Evolutionary conservation across 1,140 invertebrate species (phyloP), one percentile per base, ranked within the genome.

Genomic region (Bilobella aurantiaca): DNA sequence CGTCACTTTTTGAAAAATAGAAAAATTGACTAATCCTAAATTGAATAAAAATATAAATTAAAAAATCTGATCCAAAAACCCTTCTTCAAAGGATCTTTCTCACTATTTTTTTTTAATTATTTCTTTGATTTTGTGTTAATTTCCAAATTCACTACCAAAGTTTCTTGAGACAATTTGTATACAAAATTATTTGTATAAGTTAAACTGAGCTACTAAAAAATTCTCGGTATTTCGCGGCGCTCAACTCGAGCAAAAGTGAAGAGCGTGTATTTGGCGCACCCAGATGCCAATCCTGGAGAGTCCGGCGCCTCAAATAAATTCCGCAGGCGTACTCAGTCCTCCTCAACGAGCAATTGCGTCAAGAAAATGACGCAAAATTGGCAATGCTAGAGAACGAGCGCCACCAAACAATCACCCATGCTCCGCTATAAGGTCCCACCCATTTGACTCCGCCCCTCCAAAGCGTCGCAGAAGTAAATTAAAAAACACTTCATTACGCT

Each of bases 201-300:
- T n/a, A n/a, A n/a, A n/a, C n/a, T 30, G 59, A 32, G 23, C 28
- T 61, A 37, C 18, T 42, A 37, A 8, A 42, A 31, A 61, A 61
- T 61, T 61, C 59, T 53, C 23, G 49, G 49, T 8, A 53, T 53
- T 23, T 53, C 49, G 25, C 30, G 58, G 8, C 49, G 23, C 25
- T 12, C 49, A 23, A 53, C 5, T 53, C 14, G 21, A 5, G 49
- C 49, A 23, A 23, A 53, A 53, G 49, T 53, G 12, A 8, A 23
- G 21, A 53, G 25, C 25, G 49, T 23, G 5, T 53, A 53, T 53
- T 23, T 53, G 3, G 5, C 8, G 49, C 49, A 53, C 49, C 49
- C 49, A 18, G 49, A 53, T 23, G 25, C 14, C 5, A 53, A 53
- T 23, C 49, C 49, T 18, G 49, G 23, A 23, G 25, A 53, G 14